Base-by-base conservation (phyloP, 1,140 invertebrate species). In the Berghia stephanieae region DNA sequence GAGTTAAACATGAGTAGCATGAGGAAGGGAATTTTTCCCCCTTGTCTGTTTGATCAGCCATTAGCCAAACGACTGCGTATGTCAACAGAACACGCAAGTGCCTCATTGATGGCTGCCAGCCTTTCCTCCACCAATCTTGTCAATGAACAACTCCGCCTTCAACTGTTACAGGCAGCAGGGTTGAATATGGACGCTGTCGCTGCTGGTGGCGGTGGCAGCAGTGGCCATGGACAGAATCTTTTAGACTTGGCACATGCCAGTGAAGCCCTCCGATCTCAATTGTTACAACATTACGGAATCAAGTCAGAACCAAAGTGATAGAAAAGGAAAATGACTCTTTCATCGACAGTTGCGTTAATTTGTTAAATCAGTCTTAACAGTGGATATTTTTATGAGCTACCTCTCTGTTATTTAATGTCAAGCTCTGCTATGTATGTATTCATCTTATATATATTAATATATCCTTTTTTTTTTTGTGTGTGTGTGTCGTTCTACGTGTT, bases 231-330 rank as follows among this genome's bases (percentile, higher is more conserved):
- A n/a, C n/a, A n/a, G n/a, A n/a, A n/a, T n/a, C 24, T 75, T 8
- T 27, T 75, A 44, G 73, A 75, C 31, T 24, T 75, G 60, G 49
- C 73, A 57, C 66, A 34, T 36, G n/a, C n/a, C n/a, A 27, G 57
- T 3, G 73, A 75, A 57, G 73, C 42, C 8, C 55, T 75, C 40
- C 36, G 60, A 6, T 66, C 73, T 27, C 73, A 75, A 43, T 31
- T 75, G 21, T 42, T 75, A 36, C 73, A 75, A 44, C 73, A 75
- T 42, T 75, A 75, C 67, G 73, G 73, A 38, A 75, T 75, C 57
- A 75, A 75, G 43, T 43, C 73, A 5, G 73, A 75, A 70, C 78
- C 57, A 5, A 69, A 69, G n/a, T n/a, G n/a, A n/a, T n/a, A n/a
- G n/a, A n/a, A n/a, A n/a, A n/a, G n/a, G n/a, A n/a, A n/a, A n/a